Conservation (phyloP, 2,888 invertebrate genomes). For the Folsomia candida region DNA sequence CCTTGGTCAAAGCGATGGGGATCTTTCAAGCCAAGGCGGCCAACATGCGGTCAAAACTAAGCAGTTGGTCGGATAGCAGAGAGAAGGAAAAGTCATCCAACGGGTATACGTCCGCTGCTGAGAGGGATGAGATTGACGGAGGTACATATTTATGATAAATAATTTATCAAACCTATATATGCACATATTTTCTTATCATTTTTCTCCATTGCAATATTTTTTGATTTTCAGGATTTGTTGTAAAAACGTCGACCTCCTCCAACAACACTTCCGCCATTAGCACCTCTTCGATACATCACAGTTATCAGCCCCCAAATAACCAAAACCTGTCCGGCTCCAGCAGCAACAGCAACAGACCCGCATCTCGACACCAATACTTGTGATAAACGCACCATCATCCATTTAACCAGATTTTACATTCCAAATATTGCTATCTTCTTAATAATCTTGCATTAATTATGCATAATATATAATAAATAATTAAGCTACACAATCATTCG, state of each 20-base stretch:
- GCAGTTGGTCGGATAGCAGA: slow-evolving; percentile 44
- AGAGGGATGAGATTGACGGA: slow-evolving; percentile 8
- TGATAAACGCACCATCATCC: slow-evolving; percentile 17
- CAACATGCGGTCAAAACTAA: slow-evolving; percentile 44
- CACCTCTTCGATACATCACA: background rate
- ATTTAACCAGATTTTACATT: background rate
- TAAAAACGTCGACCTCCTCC: background rate
- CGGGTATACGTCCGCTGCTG: background rate
- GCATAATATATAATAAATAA: no score
- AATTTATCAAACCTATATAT: slow-evolving; percentile 2
- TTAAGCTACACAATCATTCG: no score
- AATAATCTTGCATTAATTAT: no score
- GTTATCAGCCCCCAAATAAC: slow-evolving; percentile 1
- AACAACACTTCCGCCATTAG: background rate
- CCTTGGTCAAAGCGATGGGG: slow-evolving; percentile 46
- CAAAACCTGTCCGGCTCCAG: slow-evolving; percentile 11
- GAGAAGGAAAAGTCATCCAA: slow-evolving; percentile 13
- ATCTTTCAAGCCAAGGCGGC: slow-evolving; percentile 50
- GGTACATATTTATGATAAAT: slow-evolving; percentile 10
- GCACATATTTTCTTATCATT: background rate
- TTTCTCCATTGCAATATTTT: background rate
- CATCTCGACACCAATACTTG: slow-evolving; percentile 43
- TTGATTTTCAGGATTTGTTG: slow-evolving; percentile 6
- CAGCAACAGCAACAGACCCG: no score
- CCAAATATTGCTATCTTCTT: background rate